Evolutionary conservation across 1,140 invertebrate genomes (phyloP).

Genomic region (Drosophila suzukii): DNA sequence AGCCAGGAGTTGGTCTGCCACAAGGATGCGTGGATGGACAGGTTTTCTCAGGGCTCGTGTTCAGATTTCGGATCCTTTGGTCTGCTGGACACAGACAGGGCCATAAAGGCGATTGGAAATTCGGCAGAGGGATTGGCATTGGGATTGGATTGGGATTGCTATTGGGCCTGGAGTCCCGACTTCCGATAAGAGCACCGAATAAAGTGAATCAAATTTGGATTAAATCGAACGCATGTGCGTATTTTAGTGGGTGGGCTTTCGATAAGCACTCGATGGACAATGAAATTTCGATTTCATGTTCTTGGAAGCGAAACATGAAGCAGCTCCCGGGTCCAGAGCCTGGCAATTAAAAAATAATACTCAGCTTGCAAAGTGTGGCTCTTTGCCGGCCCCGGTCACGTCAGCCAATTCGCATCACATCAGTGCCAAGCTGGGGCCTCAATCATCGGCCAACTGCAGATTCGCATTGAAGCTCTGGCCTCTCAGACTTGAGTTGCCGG

Average conservation of each 20-base stretch:
- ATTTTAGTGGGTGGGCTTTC: background rate
- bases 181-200: conserved; percentile 6
- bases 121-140: background rate
- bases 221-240: conserved; percentile 48
- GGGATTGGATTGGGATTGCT: background rate
- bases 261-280: conserved; percentile 37
- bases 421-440: conserved; percentile 13
- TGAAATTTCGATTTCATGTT: conserved; percentile 33
- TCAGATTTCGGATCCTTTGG: conserved; percentile 21
- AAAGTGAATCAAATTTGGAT: conserved; percentile 53
- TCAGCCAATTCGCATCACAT: conserved; percentile 18
- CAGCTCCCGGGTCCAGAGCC: no score
- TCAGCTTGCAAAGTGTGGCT: conserved; percentile 9
- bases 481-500: background rate
- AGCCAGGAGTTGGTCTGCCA: conserved; percentile 11
- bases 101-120: conserved; percentile 19
- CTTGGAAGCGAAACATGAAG: background rate
- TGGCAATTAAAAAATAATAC: conserved; percentile 35
- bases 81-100: conserved; percentile 38
- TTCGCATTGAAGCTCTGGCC: background rate
- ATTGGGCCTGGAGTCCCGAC: background rate
- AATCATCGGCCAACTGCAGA: conserved; percentile 23
- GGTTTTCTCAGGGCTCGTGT: conserved; percentile 22
- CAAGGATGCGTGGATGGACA: conserved; percentile 31
- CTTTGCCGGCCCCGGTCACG: conserved; percentile 26